Percentiles rank a stretch among this genome's conserved stretches.
Evolutionary conservation across 2,888 invertebrate species (phyloP).

Genomic region (Ochlodes sylvanus): DNA sequence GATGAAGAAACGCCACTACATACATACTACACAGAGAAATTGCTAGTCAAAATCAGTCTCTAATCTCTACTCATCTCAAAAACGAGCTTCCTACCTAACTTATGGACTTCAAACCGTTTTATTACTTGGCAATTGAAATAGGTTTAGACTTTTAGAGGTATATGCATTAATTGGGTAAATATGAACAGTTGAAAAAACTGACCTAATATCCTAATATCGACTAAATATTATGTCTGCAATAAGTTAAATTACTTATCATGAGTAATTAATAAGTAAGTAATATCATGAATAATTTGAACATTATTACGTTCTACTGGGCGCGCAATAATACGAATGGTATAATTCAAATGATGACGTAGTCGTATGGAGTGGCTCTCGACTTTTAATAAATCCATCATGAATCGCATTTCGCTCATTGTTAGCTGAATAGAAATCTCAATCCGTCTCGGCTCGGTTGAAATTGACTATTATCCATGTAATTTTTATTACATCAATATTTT

Average conservation of each 20-base stretch:
- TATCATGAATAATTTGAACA: slow-evolving; percentile 35
- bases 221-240: no score
- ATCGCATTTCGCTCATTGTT: slow-evolving; percentile 25
- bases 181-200: no score
- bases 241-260: slow-evolving; percentile 9
- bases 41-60: no score
- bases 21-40: no score
- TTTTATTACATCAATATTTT: slow-evolving; percentile 16
- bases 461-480: background rate
- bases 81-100: no score
- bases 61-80: no score
- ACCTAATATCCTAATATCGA: no score
- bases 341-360: slow-evolving; percentile 19
- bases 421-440: slow-evolving; percentile 23
- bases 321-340: slow-evolving; percentile 24
- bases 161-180: no score
- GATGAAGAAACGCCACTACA: background rate
- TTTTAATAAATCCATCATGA: slow-evolving; percentile 30
- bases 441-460: slow-evolving; percentile 9
- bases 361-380: slow-evolving; percentile 30
- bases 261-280: no score
- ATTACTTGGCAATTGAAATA: no score
- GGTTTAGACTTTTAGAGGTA: no score
- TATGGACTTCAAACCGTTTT: no score
- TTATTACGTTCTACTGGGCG: slow-evolving; percentile 39